Evolutionary conservation across 2,113 vertebrate genomes (phyloP).

Genomic region (Ia io): DNA sequence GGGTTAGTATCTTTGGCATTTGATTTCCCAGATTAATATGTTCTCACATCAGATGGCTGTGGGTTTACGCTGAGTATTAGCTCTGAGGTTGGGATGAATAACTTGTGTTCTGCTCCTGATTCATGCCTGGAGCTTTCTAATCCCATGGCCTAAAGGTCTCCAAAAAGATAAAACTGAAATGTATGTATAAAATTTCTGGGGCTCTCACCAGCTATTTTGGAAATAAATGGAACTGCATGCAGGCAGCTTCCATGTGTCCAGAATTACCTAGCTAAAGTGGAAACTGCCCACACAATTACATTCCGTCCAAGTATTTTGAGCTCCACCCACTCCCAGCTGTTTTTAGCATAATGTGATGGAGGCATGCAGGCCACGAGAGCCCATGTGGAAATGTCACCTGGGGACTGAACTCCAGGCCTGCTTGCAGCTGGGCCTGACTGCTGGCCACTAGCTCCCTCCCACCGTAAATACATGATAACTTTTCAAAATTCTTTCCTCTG

Average conservation of each 20-base stretch:
- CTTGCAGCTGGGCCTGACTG: not conserved
- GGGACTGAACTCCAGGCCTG: not conserved
- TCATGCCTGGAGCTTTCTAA: not conserved
- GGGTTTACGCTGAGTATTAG: not conserved
- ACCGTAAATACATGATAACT: not conserved
- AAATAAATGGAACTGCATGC: slow-evolving; percentile 55
- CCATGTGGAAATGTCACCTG: slow-evolving; percentile 23
- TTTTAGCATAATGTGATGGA: slow-evolving; percentile 58
- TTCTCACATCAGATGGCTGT: not conserved
- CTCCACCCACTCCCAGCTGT: slow-evolving; percentile 61
- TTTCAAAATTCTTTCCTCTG: not conserved
- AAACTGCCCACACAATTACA: slow-evolving; percentile 67
- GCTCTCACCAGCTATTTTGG: slow-evolving; percentile 25
- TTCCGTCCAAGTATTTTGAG: slow-evolving; percentile 64
- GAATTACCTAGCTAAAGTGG: slow-evolving; percentile 64
- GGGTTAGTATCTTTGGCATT: not conserved
- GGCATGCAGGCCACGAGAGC: slow-evolving; percentile 13
- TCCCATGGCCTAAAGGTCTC: slow-evolving; percentile 4
- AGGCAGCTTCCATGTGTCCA: slow-evolving; percentile 64
- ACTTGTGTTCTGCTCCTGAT: not conserved
- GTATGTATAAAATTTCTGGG: not conserved
- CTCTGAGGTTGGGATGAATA: not conserved
- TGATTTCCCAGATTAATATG: not conserved
- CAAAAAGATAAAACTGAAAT: slow-evolving; percentile 33
- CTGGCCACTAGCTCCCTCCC: not conserved